Evolutionary conservation across 1,140 invertebrate species (phyloP), one percentile per base, ranked within the genome.

Genomic region (Microplitis mediator): DNA sequence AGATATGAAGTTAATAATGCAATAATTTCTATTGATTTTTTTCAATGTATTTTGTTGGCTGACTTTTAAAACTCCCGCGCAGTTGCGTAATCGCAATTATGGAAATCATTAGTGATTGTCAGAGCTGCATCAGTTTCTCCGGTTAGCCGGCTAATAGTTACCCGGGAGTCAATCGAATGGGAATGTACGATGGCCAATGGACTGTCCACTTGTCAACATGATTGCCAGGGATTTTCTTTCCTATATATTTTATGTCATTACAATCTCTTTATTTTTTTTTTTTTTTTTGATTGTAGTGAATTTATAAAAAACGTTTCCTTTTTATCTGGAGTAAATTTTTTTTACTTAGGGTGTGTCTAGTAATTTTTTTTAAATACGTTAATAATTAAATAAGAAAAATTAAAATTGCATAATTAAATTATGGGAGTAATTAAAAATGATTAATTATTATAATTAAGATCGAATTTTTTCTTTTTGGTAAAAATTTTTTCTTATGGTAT

Each of bases 31-130:
- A 13, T 56, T 56, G 5, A 13, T 56, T 56, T 54, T 54, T 16
- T 16, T 14, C 2, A n/a, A 34, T 11, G 60, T 62, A n/a, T 36
- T 8, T 13, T 35, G 60, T 35, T 36, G 60, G 13, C 8, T 31
- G 3, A 58, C 56, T 23, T 16, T 9, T 9, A 3, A 45, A 45
- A 45, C 39, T 45, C 39, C 39, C 39, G 2, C 39, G 5, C 39
- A 45, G 39, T 45, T 45, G 5, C 56, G 23, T 16, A 16, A 23
- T 3, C 8, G 60, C 34, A 35, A 62, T 62, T 62, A 62, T 62
- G 60, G 60, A 62, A 62, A 62, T 62, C 60, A 62, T 62, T 62
- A 62, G 60, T n/a, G 60, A 62, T 35, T 36, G 32, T 34, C 60
- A 62, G 60, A 35, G 32, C 11, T 62, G 35, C 60, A 62, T 36